Percentiles rank a stretch among this genome's conserved stretches.
Evolutionary conservation across 2,113 vertebrate genomes (phyloP).

Genomic region (Dicaeum eximium): DNA sequence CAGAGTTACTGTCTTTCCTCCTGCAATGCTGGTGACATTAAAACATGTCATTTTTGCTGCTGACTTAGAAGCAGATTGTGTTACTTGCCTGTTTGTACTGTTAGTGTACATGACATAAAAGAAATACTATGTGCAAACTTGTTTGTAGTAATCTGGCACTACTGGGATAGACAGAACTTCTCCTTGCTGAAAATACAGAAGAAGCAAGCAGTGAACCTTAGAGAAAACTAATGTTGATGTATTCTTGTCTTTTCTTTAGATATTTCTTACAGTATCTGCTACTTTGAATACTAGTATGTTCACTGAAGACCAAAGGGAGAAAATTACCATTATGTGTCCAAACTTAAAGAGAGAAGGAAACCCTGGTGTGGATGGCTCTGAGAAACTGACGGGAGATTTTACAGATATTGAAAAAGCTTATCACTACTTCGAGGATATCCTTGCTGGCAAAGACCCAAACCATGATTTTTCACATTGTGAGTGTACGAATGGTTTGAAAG

Average conservation of each 20-base stretch:
- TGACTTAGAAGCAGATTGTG: neutral
- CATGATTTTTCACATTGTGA: neutral
- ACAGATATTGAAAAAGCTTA: conserved; percentile 66
- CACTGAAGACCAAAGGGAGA: conserved; percentile 56
- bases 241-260: conserved; percentile 57
- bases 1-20: neutral
- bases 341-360: conserved; percentile 24
- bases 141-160: neutral
- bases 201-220: neutral
- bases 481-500: neutral
- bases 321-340: conserved; percentile 47
- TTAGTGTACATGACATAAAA: neutral
- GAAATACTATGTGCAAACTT: neutral
- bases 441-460: neutral
- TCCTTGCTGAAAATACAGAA: neutral
- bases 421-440: conserved; percentile 47
- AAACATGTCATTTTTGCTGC: neutral
- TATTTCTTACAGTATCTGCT: conserved; percentile 70
- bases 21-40: neutral
- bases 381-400: conserved; percentile 65
- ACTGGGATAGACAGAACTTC: neutral
- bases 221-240: neutral
- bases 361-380: neutral
- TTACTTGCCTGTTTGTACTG: neutral
- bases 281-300: conserved; percentile 66